Percentiles rank a stretch among this genome's conserved stretches.
Evolutionary conservation across 2,113 vertebrate species (phyloP).

Genomic region (Gymnarchus niloticus): DNA sequence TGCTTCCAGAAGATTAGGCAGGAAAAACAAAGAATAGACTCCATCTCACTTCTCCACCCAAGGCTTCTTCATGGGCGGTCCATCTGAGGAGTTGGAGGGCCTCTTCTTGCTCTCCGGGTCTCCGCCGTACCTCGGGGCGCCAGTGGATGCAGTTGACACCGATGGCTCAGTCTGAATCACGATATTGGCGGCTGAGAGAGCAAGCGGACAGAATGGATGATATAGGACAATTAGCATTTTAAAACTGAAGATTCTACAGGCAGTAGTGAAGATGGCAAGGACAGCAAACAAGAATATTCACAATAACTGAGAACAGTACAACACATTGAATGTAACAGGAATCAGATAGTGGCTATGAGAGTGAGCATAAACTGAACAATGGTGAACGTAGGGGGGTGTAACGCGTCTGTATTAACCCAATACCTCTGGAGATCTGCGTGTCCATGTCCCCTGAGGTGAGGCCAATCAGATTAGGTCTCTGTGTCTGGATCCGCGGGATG

Average conservation of each 20-base stretch:
- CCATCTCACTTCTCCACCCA: slow-evolving; percentile 90
- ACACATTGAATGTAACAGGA: too few species aligned
- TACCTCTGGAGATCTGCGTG: slow-evolving; percentile 84
- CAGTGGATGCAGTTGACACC: slow-evolving; percentile 65
- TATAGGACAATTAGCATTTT: too few species aligned
- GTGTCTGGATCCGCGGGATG: slow-evolving; percentile 87
- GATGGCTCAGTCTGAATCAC: slow-evolving; percentile 90
- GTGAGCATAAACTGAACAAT: too few species aligned
- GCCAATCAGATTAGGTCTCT: slow-evolving; percentile 93
- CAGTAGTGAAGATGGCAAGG: background rate
- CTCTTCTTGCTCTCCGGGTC: slow-evolving; percentile 89
- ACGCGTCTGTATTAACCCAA: background rate
- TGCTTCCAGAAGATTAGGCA: background rate
- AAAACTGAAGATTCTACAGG: too few species aligned
- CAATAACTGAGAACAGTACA: background rate
- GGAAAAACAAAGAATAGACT: background rate
- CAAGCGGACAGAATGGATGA: slow-evolving; percentile 29
- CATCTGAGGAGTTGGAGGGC: slow-evolving; percentile 67
- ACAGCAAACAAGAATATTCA: background rate
- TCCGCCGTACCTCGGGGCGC: slow-evolving; percentile 71
- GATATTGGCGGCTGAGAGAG: slow-evolving; percentile 82
- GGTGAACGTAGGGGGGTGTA: too few species aligned
- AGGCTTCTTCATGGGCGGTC: slow-evolving; percentile 77
- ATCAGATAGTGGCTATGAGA: too few species aligned
- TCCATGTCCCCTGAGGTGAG: slow-evolving; percentile 80